Evolutionary conservation across 1,140 invertebrate genomes (phyloP).

Genomic region (Bombus confusus): DNA sequence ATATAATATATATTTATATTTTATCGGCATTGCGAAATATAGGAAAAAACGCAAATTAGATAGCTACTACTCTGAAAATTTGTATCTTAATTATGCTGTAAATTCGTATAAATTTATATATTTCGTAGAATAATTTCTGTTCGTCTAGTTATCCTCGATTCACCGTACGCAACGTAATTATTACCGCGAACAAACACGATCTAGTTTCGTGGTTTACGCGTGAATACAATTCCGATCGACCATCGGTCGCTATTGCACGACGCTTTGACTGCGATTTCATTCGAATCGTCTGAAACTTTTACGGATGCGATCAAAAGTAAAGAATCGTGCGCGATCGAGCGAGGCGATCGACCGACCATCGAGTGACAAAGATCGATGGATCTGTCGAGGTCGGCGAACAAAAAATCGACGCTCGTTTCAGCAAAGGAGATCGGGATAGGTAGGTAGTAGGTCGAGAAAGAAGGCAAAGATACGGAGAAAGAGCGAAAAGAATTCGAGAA

Average conservation of each 20-base stretch:
- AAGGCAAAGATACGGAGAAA: conserved; percentile 34
- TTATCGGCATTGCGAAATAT: background rate
- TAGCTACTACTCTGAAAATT: background rate
- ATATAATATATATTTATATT: background rate
- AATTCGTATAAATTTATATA: background rate
- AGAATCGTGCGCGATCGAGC: conserved; percentile 11
- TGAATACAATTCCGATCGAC: background rate
- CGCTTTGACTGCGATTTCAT: background rate
- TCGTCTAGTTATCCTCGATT: background rate
- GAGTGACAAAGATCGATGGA: conserved; percentile 66
- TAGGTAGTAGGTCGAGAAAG: background rate
- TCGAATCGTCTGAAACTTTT: background rate
- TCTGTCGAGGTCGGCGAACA: conserved; percentile 68
- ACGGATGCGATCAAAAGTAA: background rate
- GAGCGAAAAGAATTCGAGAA: conserved; percentile 38
- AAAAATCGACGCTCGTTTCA: conserved; percentile 67
- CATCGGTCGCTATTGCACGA: background rate
- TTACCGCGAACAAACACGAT: background rate
- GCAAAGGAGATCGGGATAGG: conserved; percentile 61
- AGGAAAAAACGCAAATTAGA: background rate
- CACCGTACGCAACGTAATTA: background rate
- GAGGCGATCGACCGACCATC: conserved; percentile 30
- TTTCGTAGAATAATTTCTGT: background rate
- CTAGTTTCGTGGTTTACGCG: background rate
- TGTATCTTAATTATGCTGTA: background rate